Evolutionary conservation across 2,888 invertebrate genomes (phyloP).

Genomic region (Deroplatys truncata): DNA sequence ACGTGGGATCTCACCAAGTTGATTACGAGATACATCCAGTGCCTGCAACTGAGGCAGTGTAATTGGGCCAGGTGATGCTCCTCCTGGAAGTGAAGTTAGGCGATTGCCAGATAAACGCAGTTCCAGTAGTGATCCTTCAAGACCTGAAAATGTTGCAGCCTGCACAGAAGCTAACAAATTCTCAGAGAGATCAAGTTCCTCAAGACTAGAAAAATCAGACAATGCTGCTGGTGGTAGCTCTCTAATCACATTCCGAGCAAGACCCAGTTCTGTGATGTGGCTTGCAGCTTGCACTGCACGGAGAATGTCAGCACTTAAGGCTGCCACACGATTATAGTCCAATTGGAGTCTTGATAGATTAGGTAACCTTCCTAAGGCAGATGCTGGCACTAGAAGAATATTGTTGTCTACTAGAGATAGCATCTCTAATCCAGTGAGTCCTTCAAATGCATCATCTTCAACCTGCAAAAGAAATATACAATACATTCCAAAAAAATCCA

Average conservation of each 20-base stretch:
- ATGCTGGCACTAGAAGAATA: slow-evolving; percentile 77
- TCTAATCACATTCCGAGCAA: slow-evolving; percentile 80
- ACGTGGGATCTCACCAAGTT: slow-evolving; percentile 15
- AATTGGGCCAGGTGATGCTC: slow-evolving; percentile 47
- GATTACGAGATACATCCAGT: slow-evolving; percentile 74
- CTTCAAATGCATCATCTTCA: slow-evolving; percentile 84
- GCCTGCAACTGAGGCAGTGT: slow-evolving; percentile 60
- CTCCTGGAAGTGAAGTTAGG: slow-evolving; percentile 61
- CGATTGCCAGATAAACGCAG: slow-evolving; percentile 72
- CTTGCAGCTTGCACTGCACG: slow-evolving; percentile 55
- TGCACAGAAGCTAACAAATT: slow-evolving; percentile 69
- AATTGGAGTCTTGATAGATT: slow-evolving; percentile 68
- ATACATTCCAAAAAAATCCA: not conserved
- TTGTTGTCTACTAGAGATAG: slow-evolving; percentile 83
- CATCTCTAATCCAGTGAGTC: slow-evolving; percentile 69
- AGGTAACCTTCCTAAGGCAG: slow-evolving; percentile 75
- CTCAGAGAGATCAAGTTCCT: slow-evolving; percentile 71
- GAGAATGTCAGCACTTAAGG: slow-evolving; percentile 73
- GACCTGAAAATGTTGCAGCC: slow-evolving; percentile 69
- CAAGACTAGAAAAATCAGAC: slow-evolving; percentile 66
- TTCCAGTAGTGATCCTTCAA: slow-evolving; percentile 67
- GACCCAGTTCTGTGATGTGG: slow-evolving; percentile 61
- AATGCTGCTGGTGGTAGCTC: slow-evolving; percentile 80
- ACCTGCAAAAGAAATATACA: slow-evolving; percentile 54
- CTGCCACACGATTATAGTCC: slow-evolving; percentile 84